phyloP scores from a whole-genome alignment of 2,888 invertebrate species.

The Brachypalpus laphriformis region DNA sequence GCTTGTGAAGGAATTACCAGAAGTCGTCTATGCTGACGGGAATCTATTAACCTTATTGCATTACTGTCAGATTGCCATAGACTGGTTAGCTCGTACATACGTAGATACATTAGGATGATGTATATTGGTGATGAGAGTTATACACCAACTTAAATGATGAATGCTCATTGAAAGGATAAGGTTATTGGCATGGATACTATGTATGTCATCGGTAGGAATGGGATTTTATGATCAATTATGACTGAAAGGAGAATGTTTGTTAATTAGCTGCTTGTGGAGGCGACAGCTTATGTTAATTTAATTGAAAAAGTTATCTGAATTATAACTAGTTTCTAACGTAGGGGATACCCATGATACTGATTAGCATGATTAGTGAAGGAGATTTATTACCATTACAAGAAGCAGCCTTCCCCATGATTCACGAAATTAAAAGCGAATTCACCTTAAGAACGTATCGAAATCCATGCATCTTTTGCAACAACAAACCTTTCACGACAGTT shows the following conservation, averaged over 20 bases:
- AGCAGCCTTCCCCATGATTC: too few species aligned
- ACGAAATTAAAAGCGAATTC: too few species aligned
- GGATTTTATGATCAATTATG: slow-evolving; percentile 47
- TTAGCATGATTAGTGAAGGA: too few species aligned
- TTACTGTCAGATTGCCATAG: slow-evolving; percentile 58
- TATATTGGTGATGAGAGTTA: slow-evolving; percentile 27
- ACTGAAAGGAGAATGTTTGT: slow-evolving; percentile 11
- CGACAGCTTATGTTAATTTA: not conserved
- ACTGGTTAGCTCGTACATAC: slow-evolving; percentile 2
- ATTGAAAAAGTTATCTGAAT: not conserved
- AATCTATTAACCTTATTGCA: slow-evolving; percentile 63
- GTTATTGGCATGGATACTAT: slow-evolving; percentile 20
- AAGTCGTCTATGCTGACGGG: slow-evolving; percentile 44
- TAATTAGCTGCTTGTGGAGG: not conserved
- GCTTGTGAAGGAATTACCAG: slow-evolving; percentile 39
- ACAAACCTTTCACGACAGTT: not conserved
- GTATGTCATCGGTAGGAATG: slow-evolving; percentile 13
- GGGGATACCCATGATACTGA: too few species aligned
- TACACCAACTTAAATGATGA: slow-evolving; percentile 44
- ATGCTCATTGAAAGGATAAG: slow-evolving; percentile 58
- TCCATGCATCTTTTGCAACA: too few species aligned
- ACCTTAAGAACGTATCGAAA: too few species aligned
- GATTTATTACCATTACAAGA: too few species aligned
- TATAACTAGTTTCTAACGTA: not conserved
- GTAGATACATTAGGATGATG: slow-evolving; percentile 29